Percentiles rank a stretch among this genome's conserved stretches.
Conservation (phyloP, 2,888 invertebrate species). For the Idaea straminata region DNA sequence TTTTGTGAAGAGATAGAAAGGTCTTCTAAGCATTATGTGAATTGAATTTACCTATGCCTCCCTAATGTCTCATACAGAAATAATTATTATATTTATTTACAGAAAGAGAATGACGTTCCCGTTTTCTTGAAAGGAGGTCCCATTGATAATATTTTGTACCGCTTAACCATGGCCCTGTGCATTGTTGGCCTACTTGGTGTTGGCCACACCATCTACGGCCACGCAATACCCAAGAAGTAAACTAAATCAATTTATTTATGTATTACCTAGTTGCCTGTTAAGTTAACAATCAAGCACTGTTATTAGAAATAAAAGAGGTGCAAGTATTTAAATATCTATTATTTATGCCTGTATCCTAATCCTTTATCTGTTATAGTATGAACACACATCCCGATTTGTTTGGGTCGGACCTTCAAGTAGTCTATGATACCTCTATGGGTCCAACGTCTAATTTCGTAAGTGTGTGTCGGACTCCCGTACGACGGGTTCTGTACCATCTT, state of each 20-base stretch:
- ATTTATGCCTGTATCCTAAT: constrained; percentile 10
- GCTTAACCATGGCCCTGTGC: constrained; percentile 64
- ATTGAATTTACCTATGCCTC: no score
- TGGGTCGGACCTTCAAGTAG: no score
- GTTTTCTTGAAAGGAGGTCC: constrained; percentile 81
- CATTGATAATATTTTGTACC: constrained; percentile 70
- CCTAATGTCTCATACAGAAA: background rate
- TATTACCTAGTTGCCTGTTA: constrained; percentile 54
- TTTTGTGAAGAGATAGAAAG: no score
- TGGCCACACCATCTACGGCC: constrained; percentile 59
- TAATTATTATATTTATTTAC: constrained; percentile 26
- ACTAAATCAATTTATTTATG: constrained; percentile 38
- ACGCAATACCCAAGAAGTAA: constrained; percentile 64
- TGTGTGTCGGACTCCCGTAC: no score
- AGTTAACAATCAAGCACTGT: constrained; percentile 38
- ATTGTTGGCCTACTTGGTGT: constrained; percentile 58
- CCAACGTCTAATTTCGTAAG: no score
- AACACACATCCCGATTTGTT: no score
- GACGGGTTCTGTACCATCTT: no score
- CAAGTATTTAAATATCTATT: constrained; percentile 15
- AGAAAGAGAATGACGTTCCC: constrained; percentile 81
- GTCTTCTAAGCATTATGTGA: no score
- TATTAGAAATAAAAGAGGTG: constrained; percentile 48
- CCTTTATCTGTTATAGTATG: background rate
- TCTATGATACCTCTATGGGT: no score